phyloP scores from a whole-genome alignment of 2,113 vertebrate genomes.

The Pteruthius melanotis region DNA sequence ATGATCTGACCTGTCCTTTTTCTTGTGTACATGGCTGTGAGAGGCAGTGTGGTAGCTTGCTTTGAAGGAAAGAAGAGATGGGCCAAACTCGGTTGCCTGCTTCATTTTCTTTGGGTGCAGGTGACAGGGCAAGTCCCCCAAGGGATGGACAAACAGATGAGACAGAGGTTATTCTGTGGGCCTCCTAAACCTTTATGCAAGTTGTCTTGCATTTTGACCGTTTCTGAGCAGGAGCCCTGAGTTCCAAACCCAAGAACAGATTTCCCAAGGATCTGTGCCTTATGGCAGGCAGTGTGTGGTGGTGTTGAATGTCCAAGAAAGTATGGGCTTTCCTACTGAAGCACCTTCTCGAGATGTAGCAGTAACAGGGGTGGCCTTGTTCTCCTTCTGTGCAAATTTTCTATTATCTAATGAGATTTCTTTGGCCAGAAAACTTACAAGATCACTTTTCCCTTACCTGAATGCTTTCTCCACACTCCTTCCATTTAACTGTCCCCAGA shows the following conservation, averaged over 20 bases:
- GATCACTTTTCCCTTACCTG: neutral
- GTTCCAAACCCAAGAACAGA: neutral
- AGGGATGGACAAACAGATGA: neutral
- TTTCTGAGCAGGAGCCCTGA: neutral
- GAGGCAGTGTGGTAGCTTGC: neutral
- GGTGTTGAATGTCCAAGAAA: neutral
- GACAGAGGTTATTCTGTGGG: neutral
- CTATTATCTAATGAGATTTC: neutral
- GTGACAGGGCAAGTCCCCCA: neutral
- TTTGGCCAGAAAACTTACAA: neutral
- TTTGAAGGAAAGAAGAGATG: neutral
- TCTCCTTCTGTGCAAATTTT: neutral
- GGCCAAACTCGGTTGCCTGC: neutral
- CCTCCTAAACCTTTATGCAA: neutral
- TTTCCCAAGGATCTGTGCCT: neutral
- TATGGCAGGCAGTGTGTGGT: neutral
- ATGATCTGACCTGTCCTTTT: neutral
- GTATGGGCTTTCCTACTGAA: neutral
- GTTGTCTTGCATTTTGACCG: neutral
- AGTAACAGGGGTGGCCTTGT: neutral
- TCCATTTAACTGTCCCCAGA: neutral
- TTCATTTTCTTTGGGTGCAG: neutral
- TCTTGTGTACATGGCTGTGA: fast-evolving
- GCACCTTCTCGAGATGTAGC: neutral
- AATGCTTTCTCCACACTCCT: neutral